Evolutionary conservation across 1,140 invertebrate genomes (phyloP), one percentile per base, ranked within the genome.

Genomic region (Cecropterus lyciades): DNA sequence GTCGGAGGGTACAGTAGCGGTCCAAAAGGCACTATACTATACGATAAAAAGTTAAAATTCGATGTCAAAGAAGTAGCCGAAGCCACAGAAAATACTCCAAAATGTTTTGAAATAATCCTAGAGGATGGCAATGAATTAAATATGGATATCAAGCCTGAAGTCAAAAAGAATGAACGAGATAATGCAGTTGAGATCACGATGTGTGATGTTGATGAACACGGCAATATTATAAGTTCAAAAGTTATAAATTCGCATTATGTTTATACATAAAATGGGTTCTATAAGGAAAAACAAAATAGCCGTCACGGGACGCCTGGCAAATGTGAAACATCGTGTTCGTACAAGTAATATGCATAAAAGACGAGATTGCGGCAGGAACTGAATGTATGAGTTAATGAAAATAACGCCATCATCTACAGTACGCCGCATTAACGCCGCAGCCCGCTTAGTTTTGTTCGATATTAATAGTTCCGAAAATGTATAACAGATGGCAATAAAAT

Each of bases 141-240:
- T 30, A 30, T 9, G 43, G 10, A 40, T 43, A 30, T 9, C 8
- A 33, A 62, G 27, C 7, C 27, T 15, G 27, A 30, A 11, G n/a
- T 62, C 0, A 24, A 4, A 11, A 15, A 67, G 7, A 65, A 67
- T 9, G n/a, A 16, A 1, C 40, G 53, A 15, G 70, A 75, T 8
- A 77, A 77, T 53, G 27, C 53, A 1, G 79, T 89, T 0, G 85
- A 89, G 55, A 89, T 90, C 40, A 77, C 74, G 2, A 87, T 90
- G 82, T 87, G 84, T 67, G 85, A 91, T 73, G 82, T 91, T 0
- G 87, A 91, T 52, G 83, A 83, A 46, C 30, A 82, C 16, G 88
- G 88, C 0, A 89, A 89, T 69, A 80, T 91, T 56, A 87, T 91
- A 15, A 86, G 69, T 27, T 77, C 77, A 5, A 72, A 87, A 69